These are phyloP conservation scores for Microctenopoma steveboyesi DNA, from an alignment of 2,797 vertebrate genomes.

Conservation along the genomic window DNA sequence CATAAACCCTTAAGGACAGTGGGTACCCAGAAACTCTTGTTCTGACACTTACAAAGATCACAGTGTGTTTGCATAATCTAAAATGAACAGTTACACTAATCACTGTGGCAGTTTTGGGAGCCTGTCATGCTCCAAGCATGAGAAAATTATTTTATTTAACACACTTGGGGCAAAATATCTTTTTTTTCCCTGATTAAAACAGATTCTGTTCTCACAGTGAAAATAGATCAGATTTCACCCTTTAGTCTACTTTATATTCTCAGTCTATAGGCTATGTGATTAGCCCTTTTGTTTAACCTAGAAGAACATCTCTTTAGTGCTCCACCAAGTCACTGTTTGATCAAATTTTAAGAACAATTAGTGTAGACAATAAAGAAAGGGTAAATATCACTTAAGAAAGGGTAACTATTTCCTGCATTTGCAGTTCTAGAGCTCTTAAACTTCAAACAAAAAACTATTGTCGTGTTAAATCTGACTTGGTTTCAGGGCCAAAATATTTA, in stretches of 20 bases:
- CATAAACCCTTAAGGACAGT: conserved; percentile 60
- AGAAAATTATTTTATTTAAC: conserved; percentile 4
- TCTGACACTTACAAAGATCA: conserved; percentile 58
- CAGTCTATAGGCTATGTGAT: neutral
- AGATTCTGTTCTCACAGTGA: neutral
- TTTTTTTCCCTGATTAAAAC: conserved; percentile 21
- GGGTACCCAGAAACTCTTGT: conserved; percentile 42
- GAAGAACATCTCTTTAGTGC: neutral
- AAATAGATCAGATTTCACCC: conserved; percentile 10
- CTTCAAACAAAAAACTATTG: neutral
- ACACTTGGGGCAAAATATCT: neutral
- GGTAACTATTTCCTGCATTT: neutral
- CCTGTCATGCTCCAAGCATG: conserved; percentile 13
- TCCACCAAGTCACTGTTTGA: conserved; percentile 1
- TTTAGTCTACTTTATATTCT: neutral
- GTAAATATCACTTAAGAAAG: neutral
- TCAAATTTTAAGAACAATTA: neutral
- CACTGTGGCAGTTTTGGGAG: conserved; percentile 37
- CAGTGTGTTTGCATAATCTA: conserved; percentile 70
- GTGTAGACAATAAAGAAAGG: neutral
- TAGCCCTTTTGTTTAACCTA: neutral
- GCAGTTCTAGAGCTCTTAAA: neutral
- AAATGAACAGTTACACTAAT: conserved; percentile 62
- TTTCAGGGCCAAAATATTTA: neutral
- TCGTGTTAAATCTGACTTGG: too few relatives aligned